Evolutionary conservation across 2,888 invertebrate species (phyloP).

Genomic region (Volucella zonaria): DNA sequence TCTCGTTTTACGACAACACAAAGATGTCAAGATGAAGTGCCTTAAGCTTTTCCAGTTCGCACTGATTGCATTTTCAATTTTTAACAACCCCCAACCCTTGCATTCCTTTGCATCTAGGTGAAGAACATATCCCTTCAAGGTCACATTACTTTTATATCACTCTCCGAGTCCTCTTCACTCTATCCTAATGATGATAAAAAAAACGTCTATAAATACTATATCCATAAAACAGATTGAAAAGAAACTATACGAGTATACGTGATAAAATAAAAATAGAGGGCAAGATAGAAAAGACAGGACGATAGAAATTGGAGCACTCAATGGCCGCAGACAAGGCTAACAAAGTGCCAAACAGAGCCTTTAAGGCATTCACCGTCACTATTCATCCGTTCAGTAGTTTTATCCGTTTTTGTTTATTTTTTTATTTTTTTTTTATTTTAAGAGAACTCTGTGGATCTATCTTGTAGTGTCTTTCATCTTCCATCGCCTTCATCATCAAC

Average conservation of each 20-base stretch:
- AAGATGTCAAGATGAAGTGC: constrained; percentile 26
- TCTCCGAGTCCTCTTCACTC: neutral
- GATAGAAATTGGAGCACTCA: constrained; percentile 61
- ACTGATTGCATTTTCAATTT: constrained; percentile 60
- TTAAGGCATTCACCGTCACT: constrained; percentile 32
- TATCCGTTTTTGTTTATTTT: neutral
- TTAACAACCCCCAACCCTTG: constrained; percentile 24
- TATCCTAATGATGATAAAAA: constrained; percentile 18
- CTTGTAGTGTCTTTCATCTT: neutral
- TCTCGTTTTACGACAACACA: constrained; percentile 6
- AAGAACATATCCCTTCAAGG: constrained; percentile 34
- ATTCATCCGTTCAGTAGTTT: constrained; percentile 15
- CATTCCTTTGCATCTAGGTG: constrained; percentile 17
- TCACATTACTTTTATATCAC: constrained; percentile 6
- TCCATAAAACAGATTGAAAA: constrained; percentile 10
- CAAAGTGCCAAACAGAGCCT: constrained; percentile 48
- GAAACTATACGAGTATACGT: constrained; percentile 15
- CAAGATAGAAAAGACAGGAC: constrained; percentile 8
- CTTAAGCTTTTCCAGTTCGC: constrained; percentile 11
- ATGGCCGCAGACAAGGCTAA: constrained; percentile 70
- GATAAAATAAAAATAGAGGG: constrained; percentile 24
- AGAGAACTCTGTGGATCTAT: neutral
- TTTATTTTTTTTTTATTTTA: neutral
- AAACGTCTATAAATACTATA: constrained; percentile 47
- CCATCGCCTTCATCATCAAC: constrained; percentile 8